These are phyloP conservation scores for Meiosimyza platycephala DNA, from an alignment of 2,888 invertebrate species.

Conservation along the genomic window DNA sequence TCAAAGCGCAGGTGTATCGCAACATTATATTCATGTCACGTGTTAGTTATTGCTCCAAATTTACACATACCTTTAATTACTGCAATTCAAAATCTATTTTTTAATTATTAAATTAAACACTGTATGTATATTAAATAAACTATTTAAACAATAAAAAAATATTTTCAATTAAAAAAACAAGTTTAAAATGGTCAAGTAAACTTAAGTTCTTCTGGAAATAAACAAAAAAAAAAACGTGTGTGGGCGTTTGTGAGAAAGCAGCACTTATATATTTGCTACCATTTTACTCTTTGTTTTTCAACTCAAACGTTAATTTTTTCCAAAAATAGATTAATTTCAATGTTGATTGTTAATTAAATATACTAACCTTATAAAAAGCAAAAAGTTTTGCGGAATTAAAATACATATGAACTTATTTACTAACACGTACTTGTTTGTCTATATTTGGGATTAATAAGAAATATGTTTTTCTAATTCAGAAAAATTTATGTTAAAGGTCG, in stretches of 20 bases:
- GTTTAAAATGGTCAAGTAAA: slow-evolving; percentile 24
- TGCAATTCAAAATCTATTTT: slow-evolving; percentile 9
- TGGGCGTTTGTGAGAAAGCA: too few relatives aligned
- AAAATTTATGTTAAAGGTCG: neutral
- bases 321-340: neutral
- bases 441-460: neutral
- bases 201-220: slow-evolving; percentile 12
- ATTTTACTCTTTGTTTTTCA: slow-evolving; percentile 18
- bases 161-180: slow-evolving; percentile 38
- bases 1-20: neutral
- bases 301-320: neutral
- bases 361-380: too few relatives aligned
- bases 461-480: neutral
- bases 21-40: neutral
- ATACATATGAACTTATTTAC: too few relatives aligned
- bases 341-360: slow-evolving; percentile 9
- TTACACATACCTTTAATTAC: neutral
- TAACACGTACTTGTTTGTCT: neutral
- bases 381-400: too few relatives aligned
- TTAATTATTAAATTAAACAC: slow-evolving; percentile 26
- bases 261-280: slow-evolving; percentile 8
- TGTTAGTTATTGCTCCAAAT: slow-evolving; percentile 15
- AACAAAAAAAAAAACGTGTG: too few relatives aligned
- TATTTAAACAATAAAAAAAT: slow-evolving; percentile 30
- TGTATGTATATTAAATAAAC: slow-evolving; percentile 15